Percentiles rank a stretch among this genome's conserved stretches.
Evolutionary conservation across 2,888 invertebrate species (phyloP).

Genomic region (Napeogenes sylphis): DNA sequence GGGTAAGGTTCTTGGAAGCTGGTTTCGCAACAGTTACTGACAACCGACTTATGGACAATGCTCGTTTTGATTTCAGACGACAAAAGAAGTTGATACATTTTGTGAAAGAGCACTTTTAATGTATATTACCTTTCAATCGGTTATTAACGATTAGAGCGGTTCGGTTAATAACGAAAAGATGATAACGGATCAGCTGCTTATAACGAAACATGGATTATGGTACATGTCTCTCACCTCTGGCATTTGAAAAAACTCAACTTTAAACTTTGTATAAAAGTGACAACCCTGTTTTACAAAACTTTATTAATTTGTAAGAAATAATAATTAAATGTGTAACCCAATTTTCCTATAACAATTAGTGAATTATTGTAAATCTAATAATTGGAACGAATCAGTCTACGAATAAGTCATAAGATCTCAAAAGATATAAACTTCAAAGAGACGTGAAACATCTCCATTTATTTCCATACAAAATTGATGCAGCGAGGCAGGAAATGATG

Average conservation of each 20-base stretch:
- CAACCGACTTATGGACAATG: constrained; percentile 45
- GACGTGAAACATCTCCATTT: constrained; percentile 39
- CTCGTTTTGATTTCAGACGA: constrained; percentile 37
- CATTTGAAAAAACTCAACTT: too few species aligned
- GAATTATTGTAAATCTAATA: too few species aligned
- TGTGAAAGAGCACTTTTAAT: constrained; percentile 5
- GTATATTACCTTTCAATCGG: constrained; percentile 3
- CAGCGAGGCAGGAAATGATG: constrained; percentile 47
- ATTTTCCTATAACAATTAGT: too few species aligned
- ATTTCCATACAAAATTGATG: constrained; percentile 61
- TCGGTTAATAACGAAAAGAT: background rate
- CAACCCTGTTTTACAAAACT: too few species aligned
- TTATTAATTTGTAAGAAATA: too few species aligned
- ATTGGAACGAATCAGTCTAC: too few species aligned
- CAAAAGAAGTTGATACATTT: constrained; percentile 29
- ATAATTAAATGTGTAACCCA: too few species aligned
- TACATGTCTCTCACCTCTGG: too few species aligned
- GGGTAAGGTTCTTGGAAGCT: constrained; percentile 55
- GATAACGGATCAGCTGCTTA: background rate
- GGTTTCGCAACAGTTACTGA: constrained; percentile 49
- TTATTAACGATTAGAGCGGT: background rate
- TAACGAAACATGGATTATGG: too few species aligned
- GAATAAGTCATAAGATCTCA: constrained; percentile 18
- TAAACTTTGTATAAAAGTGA: too few species aligned
- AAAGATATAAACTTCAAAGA: constrained; percentile 34